Conservation (phyloP, 2,888 invertebrate genomes). For the Ceraclea dissimilis region DNA sequence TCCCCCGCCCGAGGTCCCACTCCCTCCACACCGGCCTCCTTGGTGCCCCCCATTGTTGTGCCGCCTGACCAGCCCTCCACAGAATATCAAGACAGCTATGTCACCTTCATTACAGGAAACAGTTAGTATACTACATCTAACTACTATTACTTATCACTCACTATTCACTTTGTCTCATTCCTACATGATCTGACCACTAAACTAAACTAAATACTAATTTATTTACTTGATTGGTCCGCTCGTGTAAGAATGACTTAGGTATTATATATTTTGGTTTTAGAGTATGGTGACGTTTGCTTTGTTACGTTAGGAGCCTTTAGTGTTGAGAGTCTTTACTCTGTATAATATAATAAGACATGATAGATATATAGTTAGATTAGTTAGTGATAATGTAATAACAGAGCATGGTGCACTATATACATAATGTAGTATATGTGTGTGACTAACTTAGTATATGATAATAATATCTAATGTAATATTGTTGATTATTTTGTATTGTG, state of each 20-base stretch:
- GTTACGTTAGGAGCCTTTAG: too few relatives aligned
- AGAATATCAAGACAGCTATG: constrained; percentile 61
- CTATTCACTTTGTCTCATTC: not conserved
- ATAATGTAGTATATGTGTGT: not conserved
- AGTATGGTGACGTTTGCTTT: too few relatives aligned
- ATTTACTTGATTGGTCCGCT: not conserved
- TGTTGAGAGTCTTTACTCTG: too few relatives aligned
- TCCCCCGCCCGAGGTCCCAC: constrained; percentile 47
- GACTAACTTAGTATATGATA: not conserved
- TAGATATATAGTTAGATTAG: too few relatives aligned
- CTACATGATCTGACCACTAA: not conserved
- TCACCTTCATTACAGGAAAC: constrained; percentile 46
- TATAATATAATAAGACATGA: too few relatives aligned
- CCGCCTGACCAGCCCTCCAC: constrained; percentile 37
- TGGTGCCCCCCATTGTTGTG: constrained; percentile 27
- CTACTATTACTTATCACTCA: not conserved
- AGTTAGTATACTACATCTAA: constrained; percentile 26
- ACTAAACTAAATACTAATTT: not conserved
- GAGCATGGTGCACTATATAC: not conserved
- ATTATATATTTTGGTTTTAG: too few relatives aligned
- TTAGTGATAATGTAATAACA: too few relatives aligned
- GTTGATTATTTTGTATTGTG: too few relatives aligned
- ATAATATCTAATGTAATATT: too few relatives aligned
- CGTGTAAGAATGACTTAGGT: too few relatives aligned
- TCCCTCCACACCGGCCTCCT: constrained; percentile 44